These are phyloP conservation scores for Chironomus riparius DNA, from an alignment of 2,888 invertebrate species.

Conservation along the genomic window DNA sequence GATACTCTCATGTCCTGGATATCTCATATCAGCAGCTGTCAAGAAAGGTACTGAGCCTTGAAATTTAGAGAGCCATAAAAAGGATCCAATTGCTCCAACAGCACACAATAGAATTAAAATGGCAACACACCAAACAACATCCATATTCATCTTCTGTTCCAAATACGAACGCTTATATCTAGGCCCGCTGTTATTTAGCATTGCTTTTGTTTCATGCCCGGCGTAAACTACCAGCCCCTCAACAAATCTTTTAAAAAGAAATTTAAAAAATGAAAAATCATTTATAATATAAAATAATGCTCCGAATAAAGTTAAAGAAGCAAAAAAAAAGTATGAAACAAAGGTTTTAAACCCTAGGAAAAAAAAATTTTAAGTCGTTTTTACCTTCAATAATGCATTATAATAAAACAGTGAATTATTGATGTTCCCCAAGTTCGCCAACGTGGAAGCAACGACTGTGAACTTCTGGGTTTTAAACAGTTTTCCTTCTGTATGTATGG, in stretches of 20 bases:
- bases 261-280: not conserved
- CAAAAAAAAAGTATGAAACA: no score
- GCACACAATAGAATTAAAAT: constrained; percentile 82
- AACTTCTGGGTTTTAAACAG: no score
- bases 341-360: no score
- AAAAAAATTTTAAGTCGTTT: no score
- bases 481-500: no score
- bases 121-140: constrained; percentile 93
- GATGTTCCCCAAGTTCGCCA: no score
- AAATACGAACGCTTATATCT: constrained; percentile 86
- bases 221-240: constrained; percentile 97
- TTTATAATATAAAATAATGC: not conserved
- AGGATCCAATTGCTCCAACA: constrained; percentile 84
- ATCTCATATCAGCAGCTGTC: constrained; percentile 44
- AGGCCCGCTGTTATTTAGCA: constrained; percentile 94
- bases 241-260: constrained; percentile 48
- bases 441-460: no score
- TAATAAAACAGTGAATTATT: no score
- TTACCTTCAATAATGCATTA: no score
- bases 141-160: constrained; percentile 89
- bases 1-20: constrained; percentile 65
- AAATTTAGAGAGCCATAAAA: constrained; percentile 61
- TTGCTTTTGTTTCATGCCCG: constrained; percentile 94
- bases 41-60: constrained; percentile 56
- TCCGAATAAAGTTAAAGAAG: no score